Percentiles rank a stretch among this genome's conserved stretches.
Conservation (phyloP, 2,113 vertebrate species). For the Otolemur garnettii region DNA sequence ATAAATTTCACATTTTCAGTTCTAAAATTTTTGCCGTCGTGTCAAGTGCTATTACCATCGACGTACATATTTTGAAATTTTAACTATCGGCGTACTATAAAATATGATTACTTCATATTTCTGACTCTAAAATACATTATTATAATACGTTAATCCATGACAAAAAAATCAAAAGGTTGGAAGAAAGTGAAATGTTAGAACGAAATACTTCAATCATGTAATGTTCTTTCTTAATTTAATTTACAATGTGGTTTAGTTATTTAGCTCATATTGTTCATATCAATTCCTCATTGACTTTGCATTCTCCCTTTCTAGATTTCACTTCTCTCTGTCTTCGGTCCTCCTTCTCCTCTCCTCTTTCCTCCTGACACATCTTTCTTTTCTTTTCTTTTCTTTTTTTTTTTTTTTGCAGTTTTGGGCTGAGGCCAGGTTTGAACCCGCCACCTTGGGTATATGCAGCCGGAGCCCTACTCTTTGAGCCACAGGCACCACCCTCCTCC, state of each 20-base stretch:
- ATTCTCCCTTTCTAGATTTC: background rate
- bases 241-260: background rate
- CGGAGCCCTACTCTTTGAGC: too few species aligned
- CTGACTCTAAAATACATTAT: background rate
- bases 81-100: background rate
- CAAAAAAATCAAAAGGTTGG: background rate
- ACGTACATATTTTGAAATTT: background rate
- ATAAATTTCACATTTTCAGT: background rate
- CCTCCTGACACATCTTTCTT: too few species aligned
- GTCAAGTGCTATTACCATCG: background rate
- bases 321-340: background rate
- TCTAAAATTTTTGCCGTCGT: background rate
- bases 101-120: slow-evolving; percentile 18
- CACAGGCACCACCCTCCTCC: background rate
- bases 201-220: background rate
- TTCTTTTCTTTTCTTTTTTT: background rate
- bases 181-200: slow-evolving; percentile 18
- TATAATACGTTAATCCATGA: background rate
- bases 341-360: background rate
- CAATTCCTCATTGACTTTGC: background rate
- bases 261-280: background rate
- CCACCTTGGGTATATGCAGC: too few species aligned
- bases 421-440: too few species aligned
- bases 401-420: background rate
- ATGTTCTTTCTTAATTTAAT: background rate